phyloP scores from a whole-genome alignment of 2,797 vertebrate species.

The Aplochiton taeniatus region DNA sequence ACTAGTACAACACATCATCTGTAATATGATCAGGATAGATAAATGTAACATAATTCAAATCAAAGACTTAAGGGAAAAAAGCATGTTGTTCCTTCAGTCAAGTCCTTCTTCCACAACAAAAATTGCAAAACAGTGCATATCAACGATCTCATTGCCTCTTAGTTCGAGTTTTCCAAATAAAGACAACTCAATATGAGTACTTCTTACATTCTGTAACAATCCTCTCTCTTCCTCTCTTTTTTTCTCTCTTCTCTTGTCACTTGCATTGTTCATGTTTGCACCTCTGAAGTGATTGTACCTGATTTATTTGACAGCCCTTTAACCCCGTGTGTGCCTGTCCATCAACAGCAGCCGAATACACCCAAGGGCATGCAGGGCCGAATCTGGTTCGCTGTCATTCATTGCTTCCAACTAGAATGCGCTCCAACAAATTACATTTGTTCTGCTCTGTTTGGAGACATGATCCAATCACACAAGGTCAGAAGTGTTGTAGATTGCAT shows the following conservation, averaged over 20 bases:
- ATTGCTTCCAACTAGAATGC: constrained; percentile 61
- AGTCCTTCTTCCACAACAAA: no score
- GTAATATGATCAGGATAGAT: no score
- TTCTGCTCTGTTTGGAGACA: constrained; percentile 46
- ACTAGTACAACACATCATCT: no score
- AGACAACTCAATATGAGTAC: not conserved
- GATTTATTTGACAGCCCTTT: constrained; percentile 79
- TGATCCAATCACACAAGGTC: constrained; percentile 49
- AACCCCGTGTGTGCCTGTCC: constrained; percentile 73
- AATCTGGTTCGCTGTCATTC: constrained; percentile 70
- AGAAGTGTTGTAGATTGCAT: constrained; percentile 27
- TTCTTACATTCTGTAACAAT: not conserved
- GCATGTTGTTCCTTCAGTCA: no score
- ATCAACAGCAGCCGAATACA: constrained; percentile 68
- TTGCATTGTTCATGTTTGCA: constrained; percentile 71
- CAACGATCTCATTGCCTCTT: no score
- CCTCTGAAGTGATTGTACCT: constrained; percentile 74
- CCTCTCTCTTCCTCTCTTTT: constrained; percentile 19
- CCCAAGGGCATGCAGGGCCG: constrained; percentile 72
- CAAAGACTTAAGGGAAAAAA: no score
- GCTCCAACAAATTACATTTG: constrained; percentile 70
- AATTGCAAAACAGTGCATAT: no score
- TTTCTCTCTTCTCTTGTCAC: constrained; percentile 44
- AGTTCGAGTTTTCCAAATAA: no score
- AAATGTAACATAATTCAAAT: no score